Percentiles rank a stretch among this genome's conserved stretches.
These are phyloP conservation scores for Epistrophe eligans DNA, from an alignment of 2,888 invertebrate species.

Conservation along the genomic window DNA sequence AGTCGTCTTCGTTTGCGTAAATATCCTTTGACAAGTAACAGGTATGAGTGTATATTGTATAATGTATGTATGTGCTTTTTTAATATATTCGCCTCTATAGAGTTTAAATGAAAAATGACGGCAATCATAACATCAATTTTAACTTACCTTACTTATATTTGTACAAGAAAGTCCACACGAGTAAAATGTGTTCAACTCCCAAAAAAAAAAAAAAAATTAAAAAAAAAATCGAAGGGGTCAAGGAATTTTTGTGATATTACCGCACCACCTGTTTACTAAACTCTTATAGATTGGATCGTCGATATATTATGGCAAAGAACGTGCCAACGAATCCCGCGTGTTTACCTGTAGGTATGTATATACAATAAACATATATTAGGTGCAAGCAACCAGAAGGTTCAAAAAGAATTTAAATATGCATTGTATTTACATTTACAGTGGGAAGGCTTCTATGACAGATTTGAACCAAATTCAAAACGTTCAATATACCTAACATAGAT, in stretches of 20 bases:
- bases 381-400: slow-evolving; percentile 7
- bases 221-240: slow-evolving; percentile 9
- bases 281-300: slow-evolving; percentile 6
- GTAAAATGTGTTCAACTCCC: slow-evolving; percentile 7
- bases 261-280: slow-evolving; percentile 36
- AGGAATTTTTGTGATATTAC: slow-evolving; percentile 16
- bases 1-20: too few relatives aligned
- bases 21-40: neutral
- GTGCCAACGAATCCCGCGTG: slow-evolving; percentile 15
- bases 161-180: neutral
- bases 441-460: neutral
- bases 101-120: slow-evolving; percentile 32
- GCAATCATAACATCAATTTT: slow-evolving; percentile 28
- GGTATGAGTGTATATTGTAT: too few relatives aligned
- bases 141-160: neutral
- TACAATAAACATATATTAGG: neutral
- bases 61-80: neutral
- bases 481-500: too few relatives aligned
- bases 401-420: neutral
- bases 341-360: neutral
- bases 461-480: neutral
- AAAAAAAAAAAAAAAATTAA: neutral
- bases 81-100: neutral
- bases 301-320: slow-evolving; percentile 18
- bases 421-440: neutral